phyloP scores from a whole-genome alignment of 1,140 invertebrate genomes.

The Dolichoris vasculosae region DNA sequence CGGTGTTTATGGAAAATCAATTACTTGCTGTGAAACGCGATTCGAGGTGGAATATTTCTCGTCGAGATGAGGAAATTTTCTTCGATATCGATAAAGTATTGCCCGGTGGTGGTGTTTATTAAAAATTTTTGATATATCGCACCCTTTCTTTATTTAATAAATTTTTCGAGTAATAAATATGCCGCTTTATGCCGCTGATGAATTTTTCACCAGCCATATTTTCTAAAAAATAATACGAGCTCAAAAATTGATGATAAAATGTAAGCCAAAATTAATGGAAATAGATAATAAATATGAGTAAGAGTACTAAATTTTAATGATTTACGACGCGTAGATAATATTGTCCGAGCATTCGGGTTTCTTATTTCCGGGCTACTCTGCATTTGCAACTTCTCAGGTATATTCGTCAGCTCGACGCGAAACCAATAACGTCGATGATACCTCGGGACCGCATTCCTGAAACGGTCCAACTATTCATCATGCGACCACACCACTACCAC shows the following conservation, averaged over 20 bases:
- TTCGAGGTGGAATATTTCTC: no score
- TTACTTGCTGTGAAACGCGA: not conserved
- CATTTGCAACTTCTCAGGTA: not conserved
- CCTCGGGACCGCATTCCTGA: conserved; percentile 64
- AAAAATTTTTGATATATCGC: not conserved
- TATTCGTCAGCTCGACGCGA: conserved; percentile 37
- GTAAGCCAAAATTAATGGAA: not conserved
- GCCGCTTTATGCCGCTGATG: not conserved
- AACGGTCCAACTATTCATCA: conserved; percentile 68
- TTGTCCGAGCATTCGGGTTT: not conserved
- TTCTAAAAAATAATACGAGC: not conserved
- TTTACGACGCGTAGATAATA: not conserved
- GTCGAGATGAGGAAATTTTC: no score
- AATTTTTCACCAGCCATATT: not conserved
- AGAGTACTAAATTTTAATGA: conserved; percentile 3
- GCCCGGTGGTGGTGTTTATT: not conserved
- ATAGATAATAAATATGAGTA: conserved; percentile 9
- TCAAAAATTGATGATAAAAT: not conserved
- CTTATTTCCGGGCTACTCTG: not conserved
- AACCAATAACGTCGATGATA: conserved; percentile 68
- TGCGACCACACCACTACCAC: conserved; percentile 52
- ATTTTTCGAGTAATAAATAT: not conserved
- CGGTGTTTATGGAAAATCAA: not conserved
- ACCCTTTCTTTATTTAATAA: not conserved
- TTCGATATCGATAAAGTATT: no score